Evolutionary conservation across 2,888 invertebrate species (phyloP).

Genomic region (Argyresthia albistria): DNA sequence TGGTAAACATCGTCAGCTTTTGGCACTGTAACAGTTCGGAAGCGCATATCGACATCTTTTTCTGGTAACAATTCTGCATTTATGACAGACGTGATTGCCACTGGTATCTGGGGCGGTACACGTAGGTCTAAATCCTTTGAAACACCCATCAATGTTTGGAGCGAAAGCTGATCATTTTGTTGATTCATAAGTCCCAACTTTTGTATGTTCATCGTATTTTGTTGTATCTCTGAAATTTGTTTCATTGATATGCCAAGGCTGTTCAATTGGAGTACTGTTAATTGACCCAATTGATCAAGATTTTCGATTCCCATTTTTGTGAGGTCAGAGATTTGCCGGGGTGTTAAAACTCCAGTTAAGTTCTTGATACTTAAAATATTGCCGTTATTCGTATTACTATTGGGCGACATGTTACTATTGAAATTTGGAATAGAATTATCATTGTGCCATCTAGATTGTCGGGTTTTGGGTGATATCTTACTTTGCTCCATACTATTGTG

Average conservation of each 20-base stretch:
- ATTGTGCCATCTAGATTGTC: constrained; percentile 67
- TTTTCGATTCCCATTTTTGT: constrained; percentile 73
- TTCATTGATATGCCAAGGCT: constrained; percentile 72
- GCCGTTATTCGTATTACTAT: constrained; percentile 27
- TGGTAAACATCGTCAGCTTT: not conserved
- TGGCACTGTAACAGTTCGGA: constrained; percentile 34
- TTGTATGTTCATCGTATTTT: constrained; percentile 73
- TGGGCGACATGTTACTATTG: constrained; percentile 34
- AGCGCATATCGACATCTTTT: constrained; percentile 65
- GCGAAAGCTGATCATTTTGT: constrained; percentile 32
- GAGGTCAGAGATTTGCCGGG: constrained; percentile 72
- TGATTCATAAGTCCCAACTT: constrained; percentile 62
- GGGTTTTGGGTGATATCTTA: constrained; percentile 56
- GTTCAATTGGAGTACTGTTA: constrained; percentile 74
- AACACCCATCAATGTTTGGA: constrained; percentile 18
- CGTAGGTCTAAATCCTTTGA: constrained; percentile 61
- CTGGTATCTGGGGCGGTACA: constrained; percentile 44
- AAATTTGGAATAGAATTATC: constrained; percentile 41
- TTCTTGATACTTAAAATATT: constrained; percentile 71
- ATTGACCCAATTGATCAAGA: constrained; percentile 73
- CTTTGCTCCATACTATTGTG: constrained; percentile 46
- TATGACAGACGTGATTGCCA: constrained; percentile 27
- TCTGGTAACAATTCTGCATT: constrained; percentile 42
- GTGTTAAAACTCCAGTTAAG: constrained; percentile 69
- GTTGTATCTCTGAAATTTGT: constrained; percentile 75